Base-by-base conservation (phyloP, 2,113 vertebrate genomes). In the Echinops telfairi region DNA sequence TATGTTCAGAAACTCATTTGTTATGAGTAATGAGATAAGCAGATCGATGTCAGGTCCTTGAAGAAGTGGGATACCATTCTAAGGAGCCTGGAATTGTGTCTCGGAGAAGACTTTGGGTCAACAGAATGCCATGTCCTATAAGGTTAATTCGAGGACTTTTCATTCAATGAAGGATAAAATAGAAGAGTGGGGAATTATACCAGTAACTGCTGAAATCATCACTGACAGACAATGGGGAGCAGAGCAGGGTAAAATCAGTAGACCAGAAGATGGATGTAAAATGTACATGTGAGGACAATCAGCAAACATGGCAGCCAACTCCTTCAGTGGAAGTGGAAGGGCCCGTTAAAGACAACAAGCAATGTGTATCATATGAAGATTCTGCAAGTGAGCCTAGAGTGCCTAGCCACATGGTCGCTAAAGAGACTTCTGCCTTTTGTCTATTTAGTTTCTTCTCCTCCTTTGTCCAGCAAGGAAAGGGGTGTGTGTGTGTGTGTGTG, bases 101-200 rank as follows among this genome's bases (percentile, higher is more conserved):
- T 68, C 27, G 80, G 29, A 43, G 33, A 64, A n/a, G 73, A 40
- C 33, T 53, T 27, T 0, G 1, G 58, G 70, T 27, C 31, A 60
- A 64, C 57, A 84, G 27, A 78, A 22, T 1, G 5, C 4, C 19
- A 17, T 6, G 16, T 11, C 17, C 22, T 7, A 1, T 11, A 31
- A 29, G 43, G 20, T 17, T 10, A 25, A 27, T 1, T 47, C 38
- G 64, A 60, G n/a, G 66, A 47, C 10, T 2, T 9, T n/a, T 17
- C 60, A 16, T 0, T 15, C 47, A 33, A 36, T 11, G 25, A 14
- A 38, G 31, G 38, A 19, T 20, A 11, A 60, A 27, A 1, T 3
- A 4, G 76, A 20, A 7, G 53, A 38, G 25, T 3, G 1, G 1
- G 4, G 29, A 53, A 16, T 22, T 2, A 1, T 2, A 1, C 5